A percentile compares a stretch with the other conserved stretches of the same genome.
Evolutionary conservation across 2,888 invertebrate genomes (phyloP).

Genomic region (Litoditis marina): DNA sequence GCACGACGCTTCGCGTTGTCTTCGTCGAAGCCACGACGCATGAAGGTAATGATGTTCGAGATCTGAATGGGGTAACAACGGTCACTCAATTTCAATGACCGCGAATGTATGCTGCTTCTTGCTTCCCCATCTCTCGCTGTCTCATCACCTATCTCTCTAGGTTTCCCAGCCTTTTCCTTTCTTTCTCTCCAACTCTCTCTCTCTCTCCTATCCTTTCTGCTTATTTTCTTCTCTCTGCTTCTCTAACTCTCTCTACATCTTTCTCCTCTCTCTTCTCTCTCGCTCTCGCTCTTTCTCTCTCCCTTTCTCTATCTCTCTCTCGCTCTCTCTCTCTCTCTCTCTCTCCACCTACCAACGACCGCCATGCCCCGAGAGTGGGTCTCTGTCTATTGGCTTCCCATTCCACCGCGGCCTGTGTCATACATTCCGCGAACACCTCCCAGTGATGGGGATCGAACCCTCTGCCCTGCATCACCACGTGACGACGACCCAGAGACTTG

Average conservation of each 20-base stretch:
- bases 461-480: slow-evolving; percentile 50
- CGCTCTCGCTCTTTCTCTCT: background rate
- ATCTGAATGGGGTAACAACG: slow-evolving; percentile 30
- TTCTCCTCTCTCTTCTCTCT: background rate
- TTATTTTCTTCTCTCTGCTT: background rate
- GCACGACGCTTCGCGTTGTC: slow-evolving; percentile 36
- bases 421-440: slow-evolving; percentile 62
- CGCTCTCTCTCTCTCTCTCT: background rate
- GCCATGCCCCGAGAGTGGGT: slow-evolving; percentile 55
- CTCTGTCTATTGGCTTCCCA: slow-evolving; percentile 54
- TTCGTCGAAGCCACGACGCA: slow-evolving; percentile 57
- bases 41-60: slow-evolving; percentile 56
- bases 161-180: background rate
- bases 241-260: background rate
- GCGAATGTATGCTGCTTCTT: no score
- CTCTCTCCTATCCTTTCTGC: background rate
- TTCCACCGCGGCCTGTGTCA: slow-evolving; percentile 56
- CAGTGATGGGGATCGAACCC: slow-evolving; percentile 62
- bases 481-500: slow-evolving; percentile 54
- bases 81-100: no score
- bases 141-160: no score
- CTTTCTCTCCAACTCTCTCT: background rate
- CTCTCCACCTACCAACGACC: slow-evolving; percentile 43
- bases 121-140: no score
- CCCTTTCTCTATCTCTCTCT: background rate